Evolutionary conservation across 2,113 vertebrate genomes (phyloP).

Genomic region (Progne subis): DNA sequence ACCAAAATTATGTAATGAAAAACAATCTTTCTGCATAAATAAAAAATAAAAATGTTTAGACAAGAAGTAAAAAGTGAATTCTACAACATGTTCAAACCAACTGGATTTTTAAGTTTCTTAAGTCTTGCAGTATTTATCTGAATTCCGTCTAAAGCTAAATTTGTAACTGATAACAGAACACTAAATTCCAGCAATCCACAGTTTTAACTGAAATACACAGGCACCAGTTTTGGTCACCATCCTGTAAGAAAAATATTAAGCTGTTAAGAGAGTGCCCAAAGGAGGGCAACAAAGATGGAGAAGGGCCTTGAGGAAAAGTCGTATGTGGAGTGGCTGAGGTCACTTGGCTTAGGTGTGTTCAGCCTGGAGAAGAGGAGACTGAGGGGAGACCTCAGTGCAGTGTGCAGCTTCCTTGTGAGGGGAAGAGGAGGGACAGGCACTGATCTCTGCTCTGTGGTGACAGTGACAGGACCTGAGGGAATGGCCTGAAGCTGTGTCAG

Average conservation of each 20-base stretch:
- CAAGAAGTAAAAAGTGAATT: background rate
- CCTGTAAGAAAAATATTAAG: background rate
- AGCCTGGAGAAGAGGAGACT: background rate
- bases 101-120: background rate
- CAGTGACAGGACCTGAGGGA: background rate
- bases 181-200: background rate
- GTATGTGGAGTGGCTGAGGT: background rate
- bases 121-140: background rate
- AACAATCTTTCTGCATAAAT: background rate
- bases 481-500: background rate
- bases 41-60: background rate
- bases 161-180: background rate
- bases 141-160: background rate
- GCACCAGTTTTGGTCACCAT: background rate
- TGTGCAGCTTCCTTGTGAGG: background rate
- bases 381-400: rapidly evolving
- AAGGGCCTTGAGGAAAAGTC: background rate
- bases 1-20: background rate
- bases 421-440: background rate
- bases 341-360: background rate
- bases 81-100: background rate
- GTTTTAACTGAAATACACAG: background rate
- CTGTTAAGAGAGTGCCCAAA: background rate
- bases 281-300: background rate
- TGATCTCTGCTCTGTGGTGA: background rate